Conservation (phyloP, 1,140 invertebrate species). For the Aphelinus atriplicis region DNA sequence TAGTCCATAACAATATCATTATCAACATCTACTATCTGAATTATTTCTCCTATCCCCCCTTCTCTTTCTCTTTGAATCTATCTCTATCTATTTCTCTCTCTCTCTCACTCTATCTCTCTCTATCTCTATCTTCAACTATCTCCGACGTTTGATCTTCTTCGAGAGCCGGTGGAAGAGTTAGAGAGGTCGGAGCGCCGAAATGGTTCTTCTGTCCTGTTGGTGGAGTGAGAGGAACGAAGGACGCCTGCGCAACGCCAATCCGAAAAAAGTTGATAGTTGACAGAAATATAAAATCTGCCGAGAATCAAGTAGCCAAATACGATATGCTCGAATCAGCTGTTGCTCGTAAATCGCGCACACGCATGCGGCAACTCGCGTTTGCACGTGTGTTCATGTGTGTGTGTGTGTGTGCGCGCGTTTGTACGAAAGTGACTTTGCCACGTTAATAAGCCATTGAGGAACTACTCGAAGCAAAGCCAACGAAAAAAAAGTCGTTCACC, state of each 20-base stretch:
- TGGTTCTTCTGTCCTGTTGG: constrained; percentile 19
- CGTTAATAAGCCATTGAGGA: too few species aligned
- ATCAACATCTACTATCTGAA: constrained; percentile 5
- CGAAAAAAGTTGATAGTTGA: constrained; percentile 20
- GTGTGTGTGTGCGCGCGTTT: constrained; percentile 15
- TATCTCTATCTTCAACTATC: neutral
- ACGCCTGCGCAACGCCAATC: constrained; percentile 33
- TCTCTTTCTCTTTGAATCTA: neutral
- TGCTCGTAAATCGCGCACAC: neutral
- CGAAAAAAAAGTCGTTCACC: constrained; percentile 27
- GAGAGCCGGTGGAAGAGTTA: constrained; percentile 34
- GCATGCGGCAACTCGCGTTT: too few species aligned
- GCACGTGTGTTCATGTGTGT: neutral
- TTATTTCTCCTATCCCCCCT: neutral
- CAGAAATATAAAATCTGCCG: constrained; percentile 7
- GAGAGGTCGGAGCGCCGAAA: constrained; percentile 22
- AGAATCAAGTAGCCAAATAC: constrained; percentile 7
- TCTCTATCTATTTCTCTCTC: constrained; percentile 1
- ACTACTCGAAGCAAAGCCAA: constrained; percentile 1
- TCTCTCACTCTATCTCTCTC: constrained; percentile 16
- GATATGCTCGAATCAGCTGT: constrained; percentile 27
- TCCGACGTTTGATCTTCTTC: constrained; percentile 23
- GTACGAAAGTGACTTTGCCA: neutral
- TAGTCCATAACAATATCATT: constrained; percentile 2
- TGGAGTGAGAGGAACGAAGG: constrained; percentile 41